Evolutionary conservation across 2,888 invertebrate genomes (phyloP).

Genomic region (Hedya salicella): DNA sequence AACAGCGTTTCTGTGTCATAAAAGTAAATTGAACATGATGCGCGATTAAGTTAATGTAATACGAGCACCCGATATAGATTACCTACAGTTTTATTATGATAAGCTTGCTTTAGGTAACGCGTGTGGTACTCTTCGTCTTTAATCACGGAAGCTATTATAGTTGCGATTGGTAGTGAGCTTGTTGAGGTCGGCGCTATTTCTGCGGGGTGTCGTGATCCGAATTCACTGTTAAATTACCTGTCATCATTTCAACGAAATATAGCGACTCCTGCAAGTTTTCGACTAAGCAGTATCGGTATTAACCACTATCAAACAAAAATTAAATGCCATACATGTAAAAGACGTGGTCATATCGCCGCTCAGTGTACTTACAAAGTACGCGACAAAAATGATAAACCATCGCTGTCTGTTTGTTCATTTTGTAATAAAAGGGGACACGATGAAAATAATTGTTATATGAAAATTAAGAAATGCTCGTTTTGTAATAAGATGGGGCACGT

Average conservation of each 20-base stretch:
- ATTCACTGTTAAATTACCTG: not conserved
- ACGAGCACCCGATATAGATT: conserved; percentile 7
- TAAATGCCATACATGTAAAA: not conserved
- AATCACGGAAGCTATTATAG: conserved; percentile 31
- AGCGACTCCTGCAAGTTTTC: not conserved
- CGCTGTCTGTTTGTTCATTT: not conserved
- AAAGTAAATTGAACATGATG: conserved; percentile 22
- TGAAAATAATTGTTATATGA: not conserved
- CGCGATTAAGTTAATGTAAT: conserved; percentile 22
- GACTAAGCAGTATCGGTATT: not conserved
- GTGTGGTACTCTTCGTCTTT: conserved; percentile 1
- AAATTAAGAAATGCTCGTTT: not conserved
- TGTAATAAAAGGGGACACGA: conserved; percentile 5
- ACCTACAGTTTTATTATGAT: too few species aligned
- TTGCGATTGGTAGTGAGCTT: conserved; percentile 26
- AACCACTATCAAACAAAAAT: not conserved
- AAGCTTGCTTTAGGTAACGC: conserved; percentile 13
- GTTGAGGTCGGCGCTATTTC: conserved; percentile 37
- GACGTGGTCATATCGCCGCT: not conserved
- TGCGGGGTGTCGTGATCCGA: conserved; percentile 29
- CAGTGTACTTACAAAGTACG: not conserved
- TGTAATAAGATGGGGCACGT: not conserved
- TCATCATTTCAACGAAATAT: not conserved
- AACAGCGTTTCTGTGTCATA: conserved; percentile 12
- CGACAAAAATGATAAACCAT: not conserved